phyloP scores from a whole-genome alignment of 2,888 invertebrate genomes.

The Drosophila meridiana region DNA sequence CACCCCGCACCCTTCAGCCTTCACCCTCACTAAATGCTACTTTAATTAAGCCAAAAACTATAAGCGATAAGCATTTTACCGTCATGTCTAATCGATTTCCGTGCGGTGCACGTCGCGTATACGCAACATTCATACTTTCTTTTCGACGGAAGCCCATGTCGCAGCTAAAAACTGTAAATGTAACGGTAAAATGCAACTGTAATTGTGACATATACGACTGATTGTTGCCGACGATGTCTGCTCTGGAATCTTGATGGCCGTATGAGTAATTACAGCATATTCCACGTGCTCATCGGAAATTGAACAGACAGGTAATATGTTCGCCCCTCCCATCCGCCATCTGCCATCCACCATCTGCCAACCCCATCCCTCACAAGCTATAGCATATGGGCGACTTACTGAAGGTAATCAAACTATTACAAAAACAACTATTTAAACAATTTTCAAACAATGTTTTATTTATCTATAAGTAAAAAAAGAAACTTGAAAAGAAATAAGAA shows the following conservation, averaged over 20 bases:
- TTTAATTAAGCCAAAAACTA: constrained; percentile 65
- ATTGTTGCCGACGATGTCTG: constrained; percentile 16
- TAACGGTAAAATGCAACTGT: constrained; percentile 13
- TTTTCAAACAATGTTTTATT: not conserved
- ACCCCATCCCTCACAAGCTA: not conserved
- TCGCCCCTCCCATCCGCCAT: not conserved
- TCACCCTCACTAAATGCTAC: constrained; percentile 2
- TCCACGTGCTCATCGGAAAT: constrained; percentile 50
- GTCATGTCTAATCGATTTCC: constrained; percentile 72
- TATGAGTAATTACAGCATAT: constrained; percentile 36
- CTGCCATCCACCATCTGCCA: not conserved
- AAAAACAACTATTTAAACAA: no score
- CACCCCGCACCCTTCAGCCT: not conserved
- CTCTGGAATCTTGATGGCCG: constrained; percentile 37
- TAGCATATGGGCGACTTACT: not conserved
- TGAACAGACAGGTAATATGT: constrained; percentile 43
- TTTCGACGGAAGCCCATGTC: constrained; percentile 17
- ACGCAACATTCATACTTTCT: constrained; percentile 43
- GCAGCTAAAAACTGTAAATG: constrained; percentile 13
- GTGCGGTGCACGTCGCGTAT: constrained; percentile 58
- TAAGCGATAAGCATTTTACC: constrained; percentile 62
- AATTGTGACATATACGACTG: constrained; percentile 10
- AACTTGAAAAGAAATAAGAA: no score
- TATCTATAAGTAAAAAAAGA: not conserved
- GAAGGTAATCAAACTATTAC: not conserved